Percentiles rank a stretch among this genome's conserved stretches.
These are phyloP conservation scores for Drosophila aff. DNA, from an alignment of 1,140 invertebrate species.

Conservation along the genomic window DNA sequence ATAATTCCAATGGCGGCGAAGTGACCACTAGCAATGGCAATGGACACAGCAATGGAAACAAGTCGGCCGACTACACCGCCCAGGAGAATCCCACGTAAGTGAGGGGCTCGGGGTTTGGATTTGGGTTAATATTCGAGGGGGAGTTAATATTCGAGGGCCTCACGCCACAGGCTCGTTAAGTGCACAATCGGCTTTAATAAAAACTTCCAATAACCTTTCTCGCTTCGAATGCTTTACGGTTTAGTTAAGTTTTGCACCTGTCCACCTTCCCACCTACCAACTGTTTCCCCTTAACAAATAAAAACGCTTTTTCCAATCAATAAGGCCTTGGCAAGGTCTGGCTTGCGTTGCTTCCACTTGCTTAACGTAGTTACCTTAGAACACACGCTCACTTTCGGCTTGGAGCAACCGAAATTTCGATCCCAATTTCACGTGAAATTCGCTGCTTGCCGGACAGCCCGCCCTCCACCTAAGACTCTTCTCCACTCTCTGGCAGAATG, in stretches of 20 bases:
- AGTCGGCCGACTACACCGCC: constrained; percentile 51
- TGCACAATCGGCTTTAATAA: constrained; percentile 37
- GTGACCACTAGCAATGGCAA: constrained; percentile 65
- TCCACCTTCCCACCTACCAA: constrained; percentile 1
- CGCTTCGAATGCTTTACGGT: constrained; percentile 16
- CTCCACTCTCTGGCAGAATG: constrained; percentile 38
- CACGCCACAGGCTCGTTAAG: constrained; percentile 56
- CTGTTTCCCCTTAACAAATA: constrained; percentile 1
- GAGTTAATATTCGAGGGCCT: constrained; percentile 2
- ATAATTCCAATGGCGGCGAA: constrained; percentile 52
- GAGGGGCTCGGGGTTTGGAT: neutral
- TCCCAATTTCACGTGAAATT: constrained; percentile 9
- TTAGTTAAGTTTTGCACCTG: neutral
- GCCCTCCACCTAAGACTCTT: constrained; percentile 9
- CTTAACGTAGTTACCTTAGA: constrained; percentile 7
- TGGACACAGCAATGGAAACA: constrained; percentile 40
- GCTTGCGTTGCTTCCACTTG: constrained; percentile 9
- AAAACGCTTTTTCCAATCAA: constrained; percentile 38
- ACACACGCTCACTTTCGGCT: constrained; percentile 13
- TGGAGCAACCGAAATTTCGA: constrained; percentile 10
- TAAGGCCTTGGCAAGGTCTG: constrained; percentile 39
- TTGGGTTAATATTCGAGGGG: neutral
- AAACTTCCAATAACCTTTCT: constrained; percentile 21
- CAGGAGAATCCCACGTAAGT: constrained; percentile 72
- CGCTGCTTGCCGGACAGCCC: constrained; percentile 11